Base-by-base conservation (phyloP, 2,888 invertebrate genomes). In the Cartodere bifasciata region DNA sequence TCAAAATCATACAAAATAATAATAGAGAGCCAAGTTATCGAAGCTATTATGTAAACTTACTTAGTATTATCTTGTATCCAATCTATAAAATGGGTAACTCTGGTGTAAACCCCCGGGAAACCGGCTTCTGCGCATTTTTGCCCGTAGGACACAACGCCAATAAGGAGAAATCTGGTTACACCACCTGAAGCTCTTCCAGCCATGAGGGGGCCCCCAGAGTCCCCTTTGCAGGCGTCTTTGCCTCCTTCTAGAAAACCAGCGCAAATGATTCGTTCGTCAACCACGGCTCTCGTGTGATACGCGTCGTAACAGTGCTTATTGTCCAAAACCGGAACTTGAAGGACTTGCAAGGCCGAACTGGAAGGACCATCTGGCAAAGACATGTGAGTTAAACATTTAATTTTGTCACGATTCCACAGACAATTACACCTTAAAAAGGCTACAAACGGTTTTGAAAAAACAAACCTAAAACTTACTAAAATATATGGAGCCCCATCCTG, bases 121-220 rank as follows among this genome's bases (percentile, higher is more conserved):
- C 68, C 64, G 2, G 67, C 62, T 41, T 72, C 67, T 0, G 73
- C 75, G 51, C 75, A 76, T 23, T 67, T 64, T 41, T 67, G 69
- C 3, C 75, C 78, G 49, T 73, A 79, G 1, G 77, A 74, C 2
- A 77, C 76, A 1, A 78, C 62, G 2, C 78, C 79, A 28, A 76
- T 72, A 45, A 76, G 68, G 49, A 74, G 72, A 61, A 47, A 55
- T n/a, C 32, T 36, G 3, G 22, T 21, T 9, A 23, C 20, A 16
- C 14, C 20, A 12, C 15, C n/a, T 4, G 11, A 12, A n/a, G 15
- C 28, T 27, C 38, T 35, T 4, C 34, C 31, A 16, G 29, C 37
- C 76, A 83, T 79, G 9, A 86, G 58, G 0, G 86, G 85, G 3
- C 86, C 86, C 1, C 86, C 86, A 27, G 82, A 83, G 60, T 86